Base-by-base conservation (phyloP, 2,113 vertebrate genomes). In the Protobothrops flavoviridis region DNA sequence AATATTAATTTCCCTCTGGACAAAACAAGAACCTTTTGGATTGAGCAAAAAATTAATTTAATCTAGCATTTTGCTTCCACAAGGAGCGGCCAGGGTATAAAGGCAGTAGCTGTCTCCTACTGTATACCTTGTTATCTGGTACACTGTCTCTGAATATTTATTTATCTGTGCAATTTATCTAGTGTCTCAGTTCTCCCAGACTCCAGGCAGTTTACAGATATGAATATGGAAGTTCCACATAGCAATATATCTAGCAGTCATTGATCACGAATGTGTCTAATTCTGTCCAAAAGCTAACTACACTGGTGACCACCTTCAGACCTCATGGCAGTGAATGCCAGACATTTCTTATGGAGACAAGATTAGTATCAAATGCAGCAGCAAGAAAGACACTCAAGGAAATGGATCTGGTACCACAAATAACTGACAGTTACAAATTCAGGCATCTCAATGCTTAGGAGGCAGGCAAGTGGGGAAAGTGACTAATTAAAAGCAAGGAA, bases 401-500 rank as follows among this genome's bases (percentile, higher is more conserved):
- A 92, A 94, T 90, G 20, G 50, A 93, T 94, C 21, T 86, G 57
- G 52, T 39, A 48, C 53, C 6, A 92, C 21, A 13, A 8, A 59
- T 92, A 90, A 56, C 45, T 87, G 26, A 93, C 4, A 56, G 90
- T 93, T 93, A 89, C 74, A 24, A 24, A 81, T 86, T 53, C 88
- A 91, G 10, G 45, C 29, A 29, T 87, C 88, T 96, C 91, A 94
- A 43, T 92, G 52, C 91, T 94, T 61, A 53, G 64, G 55, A 95
- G 94, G 57, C 88, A 94, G 57, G 23, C 17, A 5, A 96, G 89
- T 93, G 85, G 52, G 88, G 86, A 92, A 55, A 89, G 91, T 53
- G 56, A 96, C 96, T 96, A 95, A 97, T 96, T 96, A 96, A 94
- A 95, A 97, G 94, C 88, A 94, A 95, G 95, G 94, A 97, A 97